These are phyloP conservation scores for Listrodromus nycthemerus DNA, from an alignment of 2,888 invertebrate species.

Conservation along the genomic window DNA sequence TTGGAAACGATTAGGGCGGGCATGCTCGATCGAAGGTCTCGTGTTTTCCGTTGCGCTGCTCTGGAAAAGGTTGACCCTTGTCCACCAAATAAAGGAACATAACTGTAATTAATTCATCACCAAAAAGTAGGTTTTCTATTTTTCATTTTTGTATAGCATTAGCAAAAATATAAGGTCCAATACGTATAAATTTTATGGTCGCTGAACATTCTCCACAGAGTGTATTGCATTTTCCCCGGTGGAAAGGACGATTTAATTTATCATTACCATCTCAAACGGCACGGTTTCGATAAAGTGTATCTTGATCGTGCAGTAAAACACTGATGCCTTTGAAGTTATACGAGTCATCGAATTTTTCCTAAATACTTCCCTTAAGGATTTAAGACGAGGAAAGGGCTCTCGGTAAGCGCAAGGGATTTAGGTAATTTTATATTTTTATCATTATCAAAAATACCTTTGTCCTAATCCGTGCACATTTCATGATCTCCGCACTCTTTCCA, in stretches of 20 bases:
- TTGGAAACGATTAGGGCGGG: conserved; percentile 40
- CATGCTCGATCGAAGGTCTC: conserved; percentile 35
- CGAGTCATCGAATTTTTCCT: too few relatives aligned
- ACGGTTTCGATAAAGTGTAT: too few relatives aligned
- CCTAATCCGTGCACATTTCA: neutral
- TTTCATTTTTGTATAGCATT: neutral
- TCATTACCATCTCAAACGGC: too few relatives aligned
- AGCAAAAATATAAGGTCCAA: neutral
- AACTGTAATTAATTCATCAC: neutral
- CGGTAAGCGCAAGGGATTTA: neutral
- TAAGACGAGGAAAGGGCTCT: conserved; percentile 12
- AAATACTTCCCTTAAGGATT: neutral
- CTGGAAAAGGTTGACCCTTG: neutral
- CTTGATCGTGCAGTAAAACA: too few relatives aligned
- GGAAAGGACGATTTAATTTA: neutral
- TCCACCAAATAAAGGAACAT: neutral
- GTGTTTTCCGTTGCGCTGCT: conserved; percentile 1
- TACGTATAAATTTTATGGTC: neutral
- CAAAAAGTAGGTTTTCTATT: neutral
- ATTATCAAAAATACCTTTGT: too few relatives aligned
- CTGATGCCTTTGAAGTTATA: too few relatives aligned
- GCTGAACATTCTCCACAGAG: neutral
- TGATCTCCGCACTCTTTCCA: too few relatives aligned
- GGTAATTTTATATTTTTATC: too few relatives aligned
- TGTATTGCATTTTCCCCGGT: neutral